A percentile compares a stretch with the other conserved stretches of the same genome.
These are phyloP conservation scores for Drosophila kikkawai DNA, from an alignment of 1,140 invertebrate species.

Conservation along the genomic window DNA sequence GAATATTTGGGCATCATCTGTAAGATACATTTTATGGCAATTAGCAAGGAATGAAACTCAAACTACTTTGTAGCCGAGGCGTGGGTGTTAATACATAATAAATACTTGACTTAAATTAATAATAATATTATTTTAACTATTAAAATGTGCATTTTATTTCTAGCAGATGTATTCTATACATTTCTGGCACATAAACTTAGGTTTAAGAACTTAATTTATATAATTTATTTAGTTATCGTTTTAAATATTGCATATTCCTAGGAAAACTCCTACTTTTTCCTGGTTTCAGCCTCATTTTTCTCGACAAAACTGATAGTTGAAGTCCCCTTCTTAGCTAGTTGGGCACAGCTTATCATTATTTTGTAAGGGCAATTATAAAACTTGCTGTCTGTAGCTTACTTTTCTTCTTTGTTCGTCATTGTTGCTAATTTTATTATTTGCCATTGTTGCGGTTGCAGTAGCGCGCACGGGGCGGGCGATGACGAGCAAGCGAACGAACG, in stretches of 20 bases:
- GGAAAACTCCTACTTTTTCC: not conserved
- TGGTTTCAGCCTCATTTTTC: not conserved
- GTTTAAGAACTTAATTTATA: not conserved
- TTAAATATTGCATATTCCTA: no score
- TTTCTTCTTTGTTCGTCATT: conserved; percentile 48
- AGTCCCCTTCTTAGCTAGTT: not conserved
- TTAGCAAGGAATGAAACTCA: conserved; percentile 26
- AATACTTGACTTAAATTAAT: not conserved
- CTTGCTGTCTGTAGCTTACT: conserved; percentile 9
- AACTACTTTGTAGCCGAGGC: conserved; percentile 28
- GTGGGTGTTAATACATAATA: not conserved
- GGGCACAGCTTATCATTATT: conserved; percentile 12
- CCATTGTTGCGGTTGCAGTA: conserved; percentile 21
- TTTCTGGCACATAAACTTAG: not conserved
- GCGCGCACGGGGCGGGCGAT: conserved; percentile 10
- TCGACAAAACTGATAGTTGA: not conserved
- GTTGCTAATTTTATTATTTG: conserved; percentile 54
- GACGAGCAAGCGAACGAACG: conserved; percentile 23
- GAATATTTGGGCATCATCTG: not conserved
- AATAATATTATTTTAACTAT: not conserved
- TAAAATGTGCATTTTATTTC: not conserved
- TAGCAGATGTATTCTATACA: not conserved
- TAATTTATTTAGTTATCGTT: not conserved
- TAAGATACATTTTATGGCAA: conserved; percentile 36
- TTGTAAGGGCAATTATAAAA: conserved; percentile 43